phyloP scores from a whole-genome alignment of 2,888 invertebrate species.

The Ophioninae sp. region DNA sequence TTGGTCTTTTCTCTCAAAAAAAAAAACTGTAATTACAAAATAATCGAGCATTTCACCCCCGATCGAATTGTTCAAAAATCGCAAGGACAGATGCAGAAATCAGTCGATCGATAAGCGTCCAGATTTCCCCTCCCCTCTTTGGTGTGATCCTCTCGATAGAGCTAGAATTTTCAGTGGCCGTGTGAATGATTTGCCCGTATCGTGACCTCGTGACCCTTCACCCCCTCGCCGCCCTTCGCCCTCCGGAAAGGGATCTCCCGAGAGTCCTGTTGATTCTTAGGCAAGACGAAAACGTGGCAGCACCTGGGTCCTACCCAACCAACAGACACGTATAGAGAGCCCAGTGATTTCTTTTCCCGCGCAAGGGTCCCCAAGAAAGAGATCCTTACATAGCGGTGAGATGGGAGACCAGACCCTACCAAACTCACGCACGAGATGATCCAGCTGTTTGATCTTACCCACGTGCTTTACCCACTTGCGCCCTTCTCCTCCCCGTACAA shows the following conservation, averaged over 20 bases:
- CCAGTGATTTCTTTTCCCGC: slow-evolving; percentile 48
- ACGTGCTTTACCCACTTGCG: slow-evolving; percentile 69
- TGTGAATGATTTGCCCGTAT: slow-evolving; percentile 39
- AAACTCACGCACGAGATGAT: slow-evolving; percentile 77
- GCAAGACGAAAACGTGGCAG: slow-evolving; percentile 44
- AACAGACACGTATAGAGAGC: background rate
- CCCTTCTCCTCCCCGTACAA: slow-evolving; percentile 66
- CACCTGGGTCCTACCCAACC: slow-evolving; percentile 61
- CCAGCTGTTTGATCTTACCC: slow-evolving; percentile 80
- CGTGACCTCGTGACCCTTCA: slow-evolving; percentile 39
- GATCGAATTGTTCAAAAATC: slow-evolving; percentile 1
- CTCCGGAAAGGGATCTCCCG: slow-evolving; percentile 12
- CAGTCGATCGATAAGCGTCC: slow-evolving; percentile 19
- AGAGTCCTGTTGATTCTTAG: slow-evolving; percentile 12
- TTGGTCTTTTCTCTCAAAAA: no score
- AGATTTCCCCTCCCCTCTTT: slow-evolving; percentile 4
- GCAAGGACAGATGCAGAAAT: slow-evolving; percentile 39
- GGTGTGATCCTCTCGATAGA: background rate
- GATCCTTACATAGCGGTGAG: slow-evolving; percentile 68
- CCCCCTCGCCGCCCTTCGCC: background rate
- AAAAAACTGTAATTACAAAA: no score
- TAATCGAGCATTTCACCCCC: no score
- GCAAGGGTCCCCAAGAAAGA: slow-evolving; percentile 71
- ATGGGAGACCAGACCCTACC: slow-evolving; percentile 43
- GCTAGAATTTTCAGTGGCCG: slow-evolving; percentile 14